Evolutionary conservation across 2,113 vertebrate species (phyloP), one percentile per base, ranked within the genome.

Genomic region (Xerus inauris): DNA sequence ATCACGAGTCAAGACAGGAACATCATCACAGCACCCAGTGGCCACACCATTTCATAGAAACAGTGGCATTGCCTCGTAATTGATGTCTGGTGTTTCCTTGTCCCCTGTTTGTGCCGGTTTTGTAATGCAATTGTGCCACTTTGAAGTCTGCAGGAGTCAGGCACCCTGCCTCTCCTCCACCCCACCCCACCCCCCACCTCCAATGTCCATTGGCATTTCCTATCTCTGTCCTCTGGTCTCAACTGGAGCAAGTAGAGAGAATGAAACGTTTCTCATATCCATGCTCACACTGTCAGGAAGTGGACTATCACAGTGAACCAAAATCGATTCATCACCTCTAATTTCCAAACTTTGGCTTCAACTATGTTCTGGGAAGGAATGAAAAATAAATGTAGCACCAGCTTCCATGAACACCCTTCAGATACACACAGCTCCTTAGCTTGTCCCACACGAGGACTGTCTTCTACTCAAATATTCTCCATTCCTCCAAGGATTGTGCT

Each of bases 311-410:
- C 0, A 32, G 28, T 73, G 28, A 93, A 65, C 38, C 11, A 13
- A 92, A 42, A 87, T 72, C 87, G n/a, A 91, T 35, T 65, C 51
- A 62, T 87, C 42, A n/a, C 71, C 64, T 73, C 47, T 77, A 45
- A 85, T n/a, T 80, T 84, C 45, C 67, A 51, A 79, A 49, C 32
- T 16, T 92, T 72, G 32, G 20, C 51, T 5, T 38, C 51, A 82
- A 28, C 38, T 45, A 49, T 8, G 16, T 8, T 76, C 40, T 81
- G 28, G 81, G 67, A 81, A 81, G 30, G 59, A 89, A 75, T 59
- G 28, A 65, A 54, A 67, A 22, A 32, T 22, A 80, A 73, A 32
- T 47, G 5, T 32, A 42, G 20, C 17, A 8, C 62, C 45, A 16
- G 35, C 67, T 59, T 49, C 62, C 38, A 26, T 17, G 24, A 22